Conservation (phyloP, 1,140 invertebrate genomes). For the Drosophila miranda region DNA sequence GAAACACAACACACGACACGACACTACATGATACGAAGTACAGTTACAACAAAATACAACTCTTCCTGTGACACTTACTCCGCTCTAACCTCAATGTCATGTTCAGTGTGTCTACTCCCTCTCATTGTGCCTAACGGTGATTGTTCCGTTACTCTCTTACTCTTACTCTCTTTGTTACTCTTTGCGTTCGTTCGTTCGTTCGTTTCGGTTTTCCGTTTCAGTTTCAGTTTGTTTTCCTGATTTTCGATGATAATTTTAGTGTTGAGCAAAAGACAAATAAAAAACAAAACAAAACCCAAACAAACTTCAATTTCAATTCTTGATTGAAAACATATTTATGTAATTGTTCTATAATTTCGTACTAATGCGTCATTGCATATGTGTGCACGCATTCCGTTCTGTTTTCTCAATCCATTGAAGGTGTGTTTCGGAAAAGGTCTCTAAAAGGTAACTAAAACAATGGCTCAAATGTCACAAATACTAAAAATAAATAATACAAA, state of each 20-base stretch:
- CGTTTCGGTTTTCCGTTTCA: constrained; percentile 43
- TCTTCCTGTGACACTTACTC: constrained; percentile 38
- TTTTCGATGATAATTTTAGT: constrained; percentile 46
- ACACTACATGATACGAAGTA: constrained; percentile 34
- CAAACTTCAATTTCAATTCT: constrained; percentile 73
- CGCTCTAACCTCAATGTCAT: constrained; percentile 68
- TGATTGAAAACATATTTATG: constrained; percentile 77
- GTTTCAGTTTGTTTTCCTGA: constrained; percentile 38
- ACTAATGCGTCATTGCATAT: constrained; percentile 84
- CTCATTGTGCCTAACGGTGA: constrained; percentile 72
- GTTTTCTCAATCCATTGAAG: constrained; percentile 84
- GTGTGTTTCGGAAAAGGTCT: constrained; percentile 96
- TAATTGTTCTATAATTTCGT: constrained; percentile 82
- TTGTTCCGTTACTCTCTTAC: constrained; percentile 37
- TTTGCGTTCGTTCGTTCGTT: constrained; percentile 18
- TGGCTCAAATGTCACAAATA: constrained; percentile 60
- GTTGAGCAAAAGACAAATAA: constrained; percentile 44
- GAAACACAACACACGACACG: constrained; percentile 16
- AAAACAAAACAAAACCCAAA: constrained; percentile 58
- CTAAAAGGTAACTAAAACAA: constrained; percentile 89
- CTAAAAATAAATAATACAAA: constrained; percentile 67
- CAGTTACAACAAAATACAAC: constrained; percentile 43
- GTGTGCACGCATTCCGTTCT: constrained; percentile 82
- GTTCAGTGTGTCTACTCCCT: constrained; percentile 34
- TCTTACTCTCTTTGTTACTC: constrained; percentile 10